These are phyloP conservation scores for Lasioglossum marginatum DNA, from an alignment of 2,888 invertebrate species.

Conservation along the genomic window DNA sequence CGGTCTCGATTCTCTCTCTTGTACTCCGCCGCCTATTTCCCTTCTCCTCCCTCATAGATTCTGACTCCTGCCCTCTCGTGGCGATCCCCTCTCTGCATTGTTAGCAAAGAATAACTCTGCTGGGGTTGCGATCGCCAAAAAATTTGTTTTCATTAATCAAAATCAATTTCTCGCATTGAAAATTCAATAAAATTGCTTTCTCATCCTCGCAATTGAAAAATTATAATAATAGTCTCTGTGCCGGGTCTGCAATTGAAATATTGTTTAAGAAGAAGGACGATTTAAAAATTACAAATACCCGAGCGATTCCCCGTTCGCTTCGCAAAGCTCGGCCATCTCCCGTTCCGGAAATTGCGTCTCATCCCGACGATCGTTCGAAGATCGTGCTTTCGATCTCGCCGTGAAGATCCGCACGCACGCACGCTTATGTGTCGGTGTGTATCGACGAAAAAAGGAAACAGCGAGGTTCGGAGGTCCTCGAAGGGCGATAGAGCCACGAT, in stretches of 20 bases:
- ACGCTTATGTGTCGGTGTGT: slow-evolving; percentile 45
- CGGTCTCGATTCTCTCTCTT: slow-evolving; percentile 75
- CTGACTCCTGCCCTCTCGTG: slow-evolving; percentile 49
- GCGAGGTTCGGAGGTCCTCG: slow-evolving; percentile 78
- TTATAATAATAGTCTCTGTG: not conserved
- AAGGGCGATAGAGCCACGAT: slow-evolving; percentile 80
- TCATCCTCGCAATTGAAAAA: not conserved
- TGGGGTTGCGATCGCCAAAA: not conserved
- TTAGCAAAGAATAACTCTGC: slow-evolving; percentile 42
- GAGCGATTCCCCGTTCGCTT: not conserved
- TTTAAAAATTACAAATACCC: not conserved
- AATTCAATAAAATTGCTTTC: not conserved
- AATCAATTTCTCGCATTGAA: not conserved
- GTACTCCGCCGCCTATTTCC: slow-evolving; percentile 66
- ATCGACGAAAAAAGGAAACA: slow-evolving; percentile 53
- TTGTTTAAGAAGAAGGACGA: not conserved
- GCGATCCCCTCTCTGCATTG: slow-evolving; percentile 26
- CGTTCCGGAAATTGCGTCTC: slow-evolving; percentile 78
- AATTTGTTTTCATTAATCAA: not conserved
- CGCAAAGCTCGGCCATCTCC: not conserved
- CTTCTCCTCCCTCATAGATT: slow-evolving; percentile 56
- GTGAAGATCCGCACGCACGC: slow-evolving; percentile 55
- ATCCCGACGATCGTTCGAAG: slow-evolving; percentile 69
- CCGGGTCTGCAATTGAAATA: not conserved
- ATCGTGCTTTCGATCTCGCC: slow-evolving; percentile 69